Conservation (phyloP, 2,797 vertebrate species). For the Harpagifer antarcticus region DNA sequence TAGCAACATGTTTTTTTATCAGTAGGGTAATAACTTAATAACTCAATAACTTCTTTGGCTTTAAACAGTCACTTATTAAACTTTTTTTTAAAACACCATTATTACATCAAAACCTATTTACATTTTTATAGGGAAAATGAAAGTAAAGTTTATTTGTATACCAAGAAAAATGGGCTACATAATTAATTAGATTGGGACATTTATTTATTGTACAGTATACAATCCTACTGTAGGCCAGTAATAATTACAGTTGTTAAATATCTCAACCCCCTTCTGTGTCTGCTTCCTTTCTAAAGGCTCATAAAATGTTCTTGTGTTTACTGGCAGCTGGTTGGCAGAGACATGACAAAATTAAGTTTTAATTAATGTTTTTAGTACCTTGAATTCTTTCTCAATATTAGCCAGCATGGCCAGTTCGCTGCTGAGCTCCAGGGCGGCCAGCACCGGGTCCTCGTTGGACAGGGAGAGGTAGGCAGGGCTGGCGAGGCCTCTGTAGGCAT, state of each 20-base stretch:
- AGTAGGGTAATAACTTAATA: no score
- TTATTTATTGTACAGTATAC: neutral
- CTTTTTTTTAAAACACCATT: no score
- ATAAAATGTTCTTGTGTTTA: slow-evolving; percentile 44
- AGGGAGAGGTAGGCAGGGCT: slow-evolving; percentile 97
- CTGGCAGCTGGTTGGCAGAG: slow-evolving; percentile 13
- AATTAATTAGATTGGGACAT: neutral
- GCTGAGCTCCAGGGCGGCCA: slow-evolving; percentile 97
- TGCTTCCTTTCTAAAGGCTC: slow-evolving; percentile 38
- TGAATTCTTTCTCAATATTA: slow-evolving; percentile 98
- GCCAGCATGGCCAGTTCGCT: slow-evolving; percentile 95
- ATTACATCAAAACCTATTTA: neutral
- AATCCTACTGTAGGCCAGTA: neutral
- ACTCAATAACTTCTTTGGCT: no score
- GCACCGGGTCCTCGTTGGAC: slow-evolving; percentile 95
- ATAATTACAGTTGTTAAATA: slow-evolving; percentile 23
- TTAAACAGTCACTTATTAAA: no score
- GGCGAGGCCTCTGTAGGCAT: slow-evolving; percentile 97
- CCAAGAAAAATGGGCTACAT: neutral
- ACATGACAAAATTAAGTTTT: slow-evolving; percentile 5
- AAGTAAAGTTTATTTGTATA: neutral
- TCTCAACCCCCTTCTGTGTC: slow-evolving; percentile 13
- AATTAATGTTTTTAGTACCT: slow-evolving; percentile 78
- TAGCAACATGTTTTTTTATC: no score
- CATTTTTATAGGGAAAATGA: neutral